Evolutionary conservation across 1,140 invertebrate species (phyloP), one percentile per base, ranked within the genome.

Genomic region (Phortica variegata): DNA sequence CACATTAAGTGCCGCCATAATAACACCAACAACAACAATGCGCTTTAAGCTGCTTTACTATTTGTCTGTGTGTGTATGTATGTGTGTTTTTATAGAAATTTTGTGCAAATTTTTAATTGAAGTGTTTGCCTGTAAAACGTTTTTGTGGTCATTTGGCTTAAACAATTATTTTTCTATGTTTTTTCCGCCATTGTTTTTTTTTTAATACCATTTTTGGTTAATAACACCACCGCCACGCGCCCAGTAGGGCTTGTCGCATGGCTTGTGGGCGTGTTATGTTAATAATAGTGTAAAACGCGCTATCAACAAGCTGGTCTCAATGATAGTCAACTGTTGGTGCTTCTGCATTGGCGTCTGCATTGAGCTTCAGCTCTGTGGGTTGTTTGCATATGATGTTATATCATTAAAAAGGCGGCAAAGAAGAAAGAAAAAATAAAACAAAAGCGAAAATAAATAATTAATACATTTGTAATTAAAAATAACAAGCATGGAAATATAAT

Each of bases 121-220:
- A 65, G 63, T 69, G 63, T 69, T 68, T 68, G 65, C 65, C 60
- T 63, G 63, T 54, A 68, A 68, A 68, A 60, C 60, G 63, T 58
- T 68, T 60, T 58, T 68, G 63, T 55, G 63, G 63, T 68, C 54
- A 69, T 26, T 26, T 26, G 23, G 23, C 23, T 26, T 26, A 63
- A 66, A 52, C 57, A 57, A 69, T 68, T 68, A 69, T 69, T 63
- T 68, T 60, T 47, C 60, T 43, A 62, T 57, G 59, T 8, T 12
- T 10, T 42, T 19, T 16, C n/a, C 12, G n/a, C n/a, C 12, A n/a
- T 33, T n/a, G 34, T 52, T 38, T 34, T 17, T 15, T 32, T 26
- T 47, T 3, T 47, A 34, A 34, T 4, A 8, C 4, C 32, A n/a
- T 34, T 34, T 34, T 34, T 34, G n/a, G n/a, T n/a, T n/a, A n/a